Evolutionary conservation across 1,140 invertebrate genomes (phyloP).

Genomic region (Lordiphosa clarofinis): DNA sequence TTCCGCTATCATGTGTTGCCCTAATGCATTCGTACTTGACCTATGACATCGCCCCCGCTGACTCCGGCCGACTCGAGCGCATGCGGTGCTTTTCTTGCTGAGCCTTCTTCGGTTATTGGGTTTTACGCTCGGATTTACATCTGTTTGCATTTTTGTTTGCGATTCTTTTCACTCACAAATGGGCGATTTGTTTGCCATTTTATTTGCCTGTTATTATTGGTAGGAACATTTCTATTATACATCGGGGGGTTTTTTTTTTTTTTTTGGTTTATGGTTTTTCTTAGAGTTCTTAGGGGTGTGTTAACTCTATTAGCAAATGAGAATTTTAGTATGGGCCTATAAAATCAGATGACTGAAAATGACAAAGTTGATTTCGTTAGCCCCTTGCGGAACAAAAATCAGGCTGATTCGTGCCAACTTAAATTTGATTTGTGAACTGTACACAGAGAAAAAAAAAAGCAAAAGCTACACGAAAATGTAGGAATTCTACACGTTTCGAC

Average conservation of each 20-base stretch:
- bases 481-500: too few species aligned
- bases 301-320: conserved; percentile 25
- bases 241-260: conserved; percentile 2
- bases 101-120: conserved; percentile 55
- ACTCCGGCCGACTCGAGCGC: conserved; percentile 30
- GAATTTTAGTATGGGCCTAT: conserved; percentile 8
- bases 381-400: too few species aligned
- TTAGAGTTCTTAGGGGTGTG: conserved; percentile 36
- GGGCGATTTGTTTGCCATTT: conserved; percentile 59
- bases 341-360: background rate
- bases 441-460: too few species aligned
- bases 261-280: conserved; percentile 9
- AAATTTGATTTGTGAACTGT: too few species aligned
- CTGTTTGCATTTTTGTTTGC: conserved; percentile 62
- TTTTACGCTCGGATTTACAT: conserved; percentile 69
- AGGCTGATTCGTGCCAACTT: too few species aligned
- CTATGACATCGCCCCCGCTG: conserved; percentile 57
- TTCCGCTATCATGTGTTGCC: conserved; percentile 31
- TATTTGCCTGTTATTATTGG: conserved; percentile 44
- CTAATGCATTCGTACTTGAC: conserved; percentile 61
- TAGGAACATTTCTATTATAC: conserved; percentile 9
- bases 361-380: too few species aligned
- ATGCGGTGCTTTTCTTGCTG: conserved; percentile 55
- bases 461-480: too few species aligned
- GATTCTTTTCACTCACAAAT: conserved; percentile 23